Percentiles rank a stretch among this genome's conserved stretches.
These are phyloP conservation scores for Argya squamiceps DNA, from an alignment of 2,797 vertebrate species.

Conservation along the genomic window DNA sequence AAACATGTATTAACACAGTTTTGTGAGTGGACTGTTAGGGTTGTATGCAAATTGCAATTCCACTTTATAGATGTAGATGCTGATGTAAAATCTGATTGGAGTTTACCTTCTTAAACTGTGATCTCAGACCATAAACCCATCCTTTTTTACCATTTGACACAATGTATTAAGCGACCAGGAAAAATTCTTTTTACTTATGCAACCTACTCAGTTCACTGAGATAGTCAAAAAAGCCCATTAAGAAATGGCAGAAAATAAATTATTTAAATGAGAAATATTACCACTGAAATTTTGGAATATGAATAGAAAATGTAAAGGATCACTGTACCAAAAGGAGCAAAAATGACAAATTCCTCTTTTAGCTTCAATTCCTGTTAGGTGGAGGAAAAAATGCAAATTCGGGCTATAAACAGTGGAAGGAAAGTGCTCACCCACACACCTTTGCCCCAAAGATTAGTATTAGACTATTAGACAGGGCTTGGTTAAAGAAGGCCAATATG, in stretches of 20 bases:
- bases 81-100: not conserved
- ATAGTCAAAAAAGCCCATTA: not conserved
- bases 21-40: not conserved
- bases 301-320: not conserved
- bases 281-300: not conserved
- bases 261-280: not conserved
- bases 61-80: not conserved
- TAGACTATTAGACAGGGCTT: not conserved
- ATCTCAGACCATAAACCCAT: not conserved
- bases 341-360: not conserved
- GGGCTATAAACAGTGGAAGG: not conserved
- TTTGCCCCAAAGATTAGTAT: not conserved
- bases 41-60: not conserved
- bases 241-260: not conserved
- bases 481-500: not conserved
- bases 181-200: not conserved
- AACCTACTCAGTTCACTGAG: not conserved
- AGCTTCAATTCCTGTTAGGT: not conserved
- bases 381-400: not conserved
- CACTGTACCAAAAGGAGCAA: not conserved
- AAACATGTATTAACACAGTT: not conserved
- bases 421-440: accelerated
- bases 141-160: not conserved
- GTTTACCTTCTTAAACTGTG: not conserved
- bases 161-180: not conserved